These are phyloP conservation scores for Chiroxiphia lanceolata DNA, from an alignment of 2,797 vertebrate genomes.

Conservation along the genomic window DNA sequence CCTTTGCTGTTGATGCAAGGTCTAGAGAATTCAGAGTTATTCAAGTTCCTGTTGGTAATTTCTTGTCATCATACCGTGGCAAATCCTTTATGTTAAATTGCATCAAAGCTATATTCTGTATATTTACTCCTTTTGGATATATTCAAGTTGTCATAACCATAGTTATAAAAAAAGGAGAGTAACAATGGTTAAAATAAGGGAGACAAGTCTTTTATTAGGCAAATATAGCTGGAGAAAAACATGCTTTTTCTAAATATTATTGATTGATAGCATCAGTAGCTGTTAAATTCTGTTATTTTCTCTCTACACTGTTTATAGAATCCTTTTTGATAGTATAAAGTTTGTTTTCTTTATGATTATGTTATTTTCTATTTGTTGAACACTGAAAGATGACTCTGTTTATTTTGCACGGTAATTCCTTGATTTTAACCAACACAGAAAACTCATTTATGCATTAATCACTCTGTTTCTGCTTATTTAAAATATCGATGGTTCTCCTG, in stretches of 20 bases:
- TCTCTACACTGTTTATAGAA: background rate
- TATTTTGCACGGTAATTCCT: background rate
- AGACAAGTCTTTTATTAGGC: background rate
- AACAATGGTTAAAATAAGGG: background rate
- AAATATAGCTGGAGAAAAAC: background rate
- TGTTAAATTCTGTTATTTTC: background rate
- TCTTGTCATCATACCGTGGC: background rate
- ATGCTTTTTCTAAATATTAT: background rate
- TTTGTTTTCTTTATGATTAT: background rate
- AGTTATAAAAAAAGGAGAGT: background rate
- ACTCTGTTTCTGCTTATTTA: background rate
- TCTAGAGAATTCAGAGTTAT: slow-evolving; percentile 25
- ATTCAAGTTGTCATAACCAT: background rate
- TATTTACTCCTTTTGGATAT: background rate
- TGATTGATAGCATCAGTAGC: background rate
- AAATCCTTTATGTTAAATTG: background rate
- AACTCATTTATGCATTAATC: background rate
- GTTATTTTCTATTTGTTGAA: background rate
- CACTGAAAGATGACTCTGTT: background rate
- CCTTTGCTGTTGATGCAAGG: slow-evolving; percentile 27
- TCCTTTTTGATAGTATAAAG: background rate
- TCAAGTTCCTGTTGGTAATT: slow-evolving; percentile 42
- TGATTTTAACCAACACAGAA: background rate
- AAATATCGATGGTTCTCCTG: background rate
- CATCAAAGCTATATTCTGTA: background rate